Evolutionary conservation across 2,113 vertebrate species (phyloP).

Genomic region (Dasypus novemcinctus): DNA sequence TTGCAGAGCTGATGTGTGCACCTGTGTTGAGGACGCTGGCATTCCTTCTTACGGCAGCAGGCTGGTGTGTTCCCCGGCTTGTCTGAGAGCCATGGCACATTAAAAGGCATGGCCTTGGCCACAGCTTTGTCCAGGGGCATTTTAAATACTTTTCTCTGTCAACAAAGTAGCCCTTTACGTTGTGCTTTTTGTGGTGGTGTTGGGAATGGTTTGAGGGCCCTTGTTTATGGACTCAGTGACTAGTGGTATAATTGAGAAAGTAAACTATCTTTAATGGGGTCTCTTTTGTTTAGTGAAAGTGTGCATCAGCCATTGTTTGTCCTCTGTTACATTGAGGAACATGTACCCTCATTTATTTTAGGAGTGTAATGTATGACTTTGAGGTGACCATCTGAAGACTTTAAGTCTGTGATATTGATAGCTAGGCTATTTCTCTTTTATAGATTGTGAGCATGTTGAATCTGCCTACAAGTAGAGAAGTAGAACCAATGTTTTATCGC

Average conservation of each 20-base stretch:
- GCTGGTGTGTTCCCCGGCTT: no score
- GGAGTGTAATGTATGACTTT: background rate
- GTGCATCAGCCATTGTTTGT: no score
- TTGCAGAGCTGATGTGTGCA: no score
- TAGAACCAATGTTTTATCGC: background rate
- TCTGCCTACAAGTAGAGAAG: background rate
- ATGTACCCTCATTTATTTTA: accelerated
- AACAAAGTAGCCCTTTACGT: background rate
- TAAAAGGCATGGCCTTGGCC: accelerated
- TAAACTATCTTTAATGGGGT: background rate
- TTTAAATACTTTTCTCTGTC: background rate
- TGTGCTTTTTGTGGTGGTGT: background rate
- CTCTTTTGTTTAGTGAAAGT: background rate
- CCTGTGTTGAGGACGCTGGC: accelerated
- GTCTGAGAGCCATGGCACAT: accelerated
- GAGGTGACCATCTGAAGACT: background rate
- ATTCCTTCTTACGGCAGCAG: accelerated
- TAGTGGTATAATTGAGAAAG: background rate
- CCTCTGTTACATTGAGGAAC: background rate
- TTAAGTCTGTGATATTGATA: background rate
- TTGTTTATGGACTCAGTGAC: background rate
- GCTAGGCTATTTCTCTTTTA: no score
- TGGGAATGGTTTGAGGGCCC: accelerated
- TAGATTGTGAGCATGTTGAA: accelerated
- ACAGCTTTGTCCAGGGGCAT: background rate